phyloP scores from a whole-genome alignment of 1,140 invertebrate species.

The Aradophagus sp. region DNA sequence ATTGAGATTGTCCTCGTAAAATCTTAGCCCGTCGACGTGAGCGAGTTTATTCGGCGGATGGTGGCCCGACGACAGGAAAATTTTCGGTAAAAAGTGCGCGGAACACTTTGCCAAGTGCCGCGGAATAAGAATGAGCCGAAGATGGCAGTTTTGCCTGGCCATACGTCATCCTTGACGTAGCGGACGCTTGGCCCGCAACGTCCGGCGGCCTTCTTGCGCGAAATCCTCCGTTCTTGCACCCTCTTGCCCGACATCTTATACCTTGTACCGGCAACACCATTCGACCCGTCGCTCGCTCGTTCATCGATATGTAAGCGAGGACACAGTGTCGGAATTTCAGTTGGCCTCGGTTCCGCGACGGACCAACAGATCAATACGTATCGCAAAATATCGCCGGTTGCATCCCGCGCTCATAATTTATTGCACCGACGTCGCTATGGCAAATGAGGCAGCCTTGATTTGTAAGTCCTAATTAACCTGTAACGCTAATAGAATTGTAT shows the following conservation, averaged over 20 bases:
- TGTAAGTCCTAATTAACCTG: too few relatives aligned
- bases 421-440: not conserved
- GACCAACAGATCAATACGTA: conserved; percentile 46
- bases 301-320: conserved; percentile 72
- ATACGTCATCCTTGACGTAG: conserved; percentile 70
- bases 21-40: conserved; percentile 35
- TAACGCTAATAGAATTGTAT: too few relatives aligned
- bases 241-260: conserved; percentile 64
- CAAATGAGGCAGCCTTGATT: too few relatives aligned
- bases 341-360: conserved; percentile 61
- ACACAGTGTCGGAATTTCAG: conserved; percentile 73
- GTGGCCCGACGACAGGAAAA: conserved; percentile 60
- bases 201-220: conserved; percentile 65
- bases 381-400: conserved; percentile 33
- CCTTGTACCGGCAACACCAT: conserved; percentile 67
- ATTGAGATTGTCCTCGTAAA: conserved; percentile 47
- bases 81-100: conserved; percentile 58
- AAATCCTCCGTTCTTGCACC: conserved; percentile 66
- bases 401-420: conserved; percentile 19
- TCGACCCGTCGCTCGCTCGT: conserved; percentile 45
- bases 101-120: conserved; percentile 52
- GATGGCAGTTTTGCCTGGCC: conserved; percentile 56
- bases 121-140: conserved; percentile 63
- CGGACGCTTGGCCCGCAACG: conserved; percentile 61
- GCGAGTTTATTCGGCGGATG: conserved; percentile 46